phyloP scores from a whole-genome alignment of 2,113 vertebrate species.

The Psittacara wagleri region DNA sequence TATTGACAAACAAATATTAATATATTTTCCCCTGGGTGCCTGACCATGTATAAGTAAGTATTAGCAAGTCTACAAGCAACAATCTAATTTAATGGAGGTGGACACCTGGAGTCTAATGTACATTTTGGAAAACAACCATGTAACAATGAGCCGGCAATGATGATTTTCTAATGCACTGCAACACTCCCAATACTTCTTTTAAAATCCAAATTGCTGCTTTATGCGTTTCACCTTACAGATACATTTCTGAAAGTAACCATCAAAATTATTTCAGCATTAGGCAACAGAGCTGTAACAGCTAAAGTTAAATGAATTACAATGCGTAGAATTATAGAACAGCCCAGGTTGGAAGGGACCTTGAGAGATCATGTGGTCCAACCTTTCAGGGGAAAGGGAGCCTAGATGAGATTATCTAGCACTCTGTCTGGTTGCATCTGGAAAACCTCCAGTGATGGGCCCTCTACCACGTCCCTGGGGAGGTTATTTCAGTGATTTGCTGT shows the following conservation, averaged over 20 bases:
- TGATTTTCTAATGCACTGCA: background rate
- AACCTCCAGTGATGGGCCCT: background rate
- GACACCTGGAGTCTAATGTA: background rate
- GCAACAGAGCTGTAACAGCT: background rate
- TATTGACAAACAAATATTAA: background rate
- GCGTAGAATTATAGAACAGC: background rate
- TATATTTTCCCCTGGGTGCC: background rate
- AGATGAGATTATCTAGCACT: background rate
- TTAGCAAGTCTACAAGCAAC: background rate
- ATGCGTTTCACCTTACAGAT: background rate
- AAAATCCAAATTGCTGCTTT: background rate
- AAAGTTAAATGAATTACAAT: background rate
- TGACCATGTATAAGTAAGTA: background rate
- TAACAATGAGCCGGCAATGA: background rate
- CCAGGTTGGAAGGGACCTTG: background rate
- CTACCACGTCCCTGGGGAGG: rapidly evolving
- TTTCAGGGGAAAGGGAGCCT: background rate
- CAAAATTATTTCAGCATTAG: background rate
- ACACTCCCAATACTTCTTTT: background rate
- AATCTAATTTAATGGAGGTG: background rate
- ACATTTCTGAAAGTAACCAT: background rate
- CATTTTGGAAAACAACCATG: background rate
- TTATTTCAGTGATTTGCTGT: background rate
- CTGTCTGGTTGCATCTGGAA: background rate
- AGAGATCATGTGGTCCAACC: background rate